Evolutionary conservation across 2,113 vertebrate genomes (phyloP), one percentile per base, ranked within the genome.

Genomic region (Archocentrus centrarchus): DNA sequence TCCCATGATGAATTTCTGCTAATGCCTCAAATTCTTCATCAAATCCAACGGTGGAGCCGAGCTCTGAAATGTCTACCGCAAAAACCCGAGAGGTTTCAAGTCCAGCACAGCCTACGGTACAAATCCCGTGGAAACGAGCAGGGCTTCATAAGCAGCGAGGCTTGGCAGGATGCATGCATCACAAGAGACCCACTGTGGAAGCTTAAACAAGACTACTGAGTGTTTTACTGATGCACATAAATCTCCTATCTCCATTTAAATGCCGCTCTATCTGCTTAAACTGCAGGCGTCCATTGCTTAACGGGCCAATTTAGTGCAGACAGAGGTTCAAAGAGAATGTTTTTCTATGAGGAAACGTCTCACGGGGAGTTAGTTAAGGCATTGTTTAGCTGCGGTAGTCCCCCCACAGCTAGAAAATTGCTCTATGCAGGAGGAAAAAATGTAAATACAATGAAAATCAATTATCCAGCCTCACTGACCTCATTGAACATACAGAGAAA

Each of bases 201-300:
- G 88, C 62, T 83, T 73, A 81, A 86, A 85, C 53, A 79, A 79
- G 81, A 84, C 90, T 59, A 90, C 81, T 32, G 76, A 89, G 89
- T 68, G 82, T 87, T 91, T 91, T 84, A 90, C 84, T 87, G 88
- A 88, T 81, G 79, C 82, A 62, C 87, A 82, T 92, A 92, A 91
- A 92, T 90, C 64, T 86, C 86, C 86, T 87, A 85, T 91, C 81
- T 86, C 81, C 77, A 63, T 82, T 90, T 91, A 90, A 94, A 93
- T 60, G 64, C 73, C 47, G 68, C 81, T 92, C 30, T 84, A 88
- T 83, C 84, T 89, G 82, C 81, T 78, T 66, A 68, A 84, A 82
- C 87, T 89, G 82, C 77, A 88, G 90, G 81, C 85, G 53, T 88
- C 81, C 13, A 55, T 77, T 90, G 86, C 89, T 86, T 86, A 86